phyloP scores from a whole-genome alignment of 2,888 invertebrate genomes.

The Apoderus coryli region DNA sequence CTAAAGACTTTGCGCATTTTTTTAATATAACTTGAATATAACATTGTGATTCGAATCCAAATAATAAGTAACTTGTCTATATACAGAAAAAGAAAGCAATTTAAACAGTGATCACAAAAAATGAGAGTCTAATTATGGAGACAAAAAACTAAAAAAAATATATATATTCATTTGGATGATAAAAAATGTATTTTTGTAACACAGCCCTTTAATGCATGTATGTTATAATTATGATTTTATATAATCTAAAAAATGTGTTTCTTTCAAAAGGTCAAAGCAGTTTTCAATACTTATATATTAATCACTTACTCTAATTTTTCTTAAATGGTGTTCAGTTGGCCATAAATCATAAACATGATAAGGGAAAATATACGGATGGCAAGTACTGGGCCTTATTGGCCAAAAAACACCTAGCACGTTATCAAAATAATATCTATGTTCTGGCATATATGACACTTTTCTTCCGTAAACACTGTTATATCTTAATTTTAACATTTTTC shows the following conservation, averaged over 20 bases:
- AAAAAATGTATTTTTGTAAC: too few species aligned
- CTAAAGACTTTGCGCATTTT: too few species aligned
- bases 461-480: constrained; percentile 19
- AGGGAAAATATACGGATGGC: constrained; percentile 16
- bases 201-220: too few species aligned
- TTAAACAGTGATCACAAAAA: too few species aligned
- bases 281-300: background rate
- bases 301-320: constrained; percentile 20
- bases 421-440: constrained; percentile 18
- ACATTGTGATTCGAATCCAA: too few species aligned
- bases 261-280: background rate
- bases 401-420: constrained; percentile 17
- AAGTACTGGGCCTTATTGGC: constrained; percentile 15
- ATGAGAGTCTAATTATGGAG: too few species aligned
- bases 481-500: constrained; percentile 12
- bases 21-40: too few species aligned
- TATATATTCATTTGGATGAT: background rate
- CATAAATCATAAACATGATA: constrained; percentile 18
- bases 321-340: constrained; percentile 21
- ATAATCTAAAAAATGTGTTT: background rate
- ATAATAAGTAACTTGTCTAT: too few species aligned
- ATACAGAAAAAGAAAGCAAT: too few species aligned
- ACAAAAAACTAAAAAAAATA: constrained; percentile 7
- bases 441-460: constrained; percentile 16
- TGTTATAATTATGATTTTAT: background rate